Evolutionary conservation across 2,797 vertebrate genomes (phyloP), one percentile per base, ranked within the genome.

Genomic region (Lagothrix lagotricha): DNA sequence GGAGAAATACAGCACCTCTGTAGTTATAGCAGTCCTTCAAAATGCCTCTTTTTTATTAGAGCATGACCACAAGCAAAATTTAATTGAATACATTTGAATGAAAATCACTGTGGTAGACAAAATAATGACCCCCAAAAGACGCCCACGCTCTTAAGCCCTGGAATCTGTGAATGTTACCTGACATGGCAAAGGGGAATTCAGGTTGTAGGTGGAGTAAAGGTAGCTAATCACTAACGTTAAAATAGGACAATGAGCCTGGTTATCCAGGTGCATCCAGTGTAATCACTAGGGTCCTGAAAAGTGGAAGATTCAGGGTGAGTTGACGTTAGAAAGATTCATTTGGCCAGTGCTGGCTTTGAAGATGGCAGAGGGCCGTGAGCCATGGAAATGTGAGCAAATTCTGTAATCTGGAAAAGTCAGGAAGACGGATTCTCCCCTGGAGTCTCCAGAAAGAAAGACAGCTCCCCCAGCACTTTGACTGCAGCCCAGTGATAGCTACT

Each of bases 271-370:
- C 36, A 44, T 19, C 11, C 19, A 13, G 17, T 33, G 50, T 13
- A 33, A 24, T 57, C 64, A 44, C 50, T 33, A 33, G n/a, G 19
- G 30, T 36, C 15, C 5, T 17, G 17, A 12, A 41, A 92, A 46
- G 24, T 57, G n/a, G 41, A 41, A 48, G 88, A 46, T 28, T 28
- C 24, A 26, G 44, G 28, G 5, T 36, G 36, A 67, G 0, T 73
- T 46, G 0, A 11, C 14, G 4, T 8, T 30, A 81, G 52, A 52
- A 4, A 39, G 15, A 14, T 0, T 15, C 4, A 20, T 5, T 4
- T 26, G 39, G 24, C 4, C 9, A 28, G 22, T 13, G 15, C 41
- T 44, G n/a, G n/a, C 54, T 48, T 76, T 41, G 52, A 33, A 50
- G 12, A 24, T 64, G 20, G 39, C 46, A 48, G 33, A 54, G 61